These are phyloP conservation scores for Puma concolor DNA, from an alignment of 2,113 vertebrate species.

Conservation along the genomic window DNA sequence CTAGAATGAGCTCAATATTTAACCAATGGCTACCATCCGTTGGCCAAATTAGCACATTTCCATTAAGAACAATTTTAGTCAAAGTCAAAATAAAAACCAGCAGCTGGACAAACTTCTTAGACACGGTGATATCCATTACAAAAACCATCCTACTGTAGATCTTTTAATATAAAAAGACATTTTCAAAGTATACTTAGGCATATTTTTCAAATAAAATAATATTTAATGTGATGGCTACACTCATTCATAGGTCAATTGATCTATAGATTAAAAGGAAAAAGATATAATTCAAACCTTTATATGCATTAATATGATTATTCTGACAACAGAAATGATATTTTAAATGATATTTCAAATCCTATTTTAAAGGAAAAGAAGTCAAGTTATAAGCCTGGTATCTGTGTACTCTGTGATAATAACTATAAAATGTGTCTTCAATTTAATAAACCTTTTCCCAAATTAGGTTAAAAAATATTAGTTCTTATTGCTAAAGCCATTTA, in stretches of 20 bases:
- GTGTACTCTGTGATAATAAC: neutral
- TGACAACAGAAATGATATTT: neutral
- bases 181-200: neutral
- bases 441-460: neutral
- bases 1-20: conserved; percentile 86
- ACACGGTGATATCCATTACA: neutral
- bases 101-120: conserved; percentile 75
- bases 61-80: conserved; percentile 76
- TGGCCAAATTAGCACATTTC: conserved; percentile 89
- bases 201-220: conserved; percentile 25
- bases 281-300: neutral
- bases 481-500: neutral
- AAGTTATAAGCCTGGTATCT: neutral
- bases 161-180: neutral
- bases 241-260: conserved; percentile 30
- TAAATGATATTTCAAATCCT: neutral
- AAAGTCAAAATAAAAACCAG: conserved; percentile 80
- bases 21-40: conserved; percentile 90
- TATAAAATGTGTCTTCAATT: neutral
- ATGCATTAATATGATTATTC: neutral
- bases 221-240: neutral
- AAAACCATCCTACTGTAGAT: conserved; percentile 29
- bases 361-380: neutral
- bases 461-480: neutral
- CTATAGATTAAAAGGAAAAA: conserved; percentile 70